Evolutionary conservation across 2,888 invertebrate species (phyloP), one percentile per base, ranked within the genome.

Genomic region (Scaeva pyrastri): DNA sequence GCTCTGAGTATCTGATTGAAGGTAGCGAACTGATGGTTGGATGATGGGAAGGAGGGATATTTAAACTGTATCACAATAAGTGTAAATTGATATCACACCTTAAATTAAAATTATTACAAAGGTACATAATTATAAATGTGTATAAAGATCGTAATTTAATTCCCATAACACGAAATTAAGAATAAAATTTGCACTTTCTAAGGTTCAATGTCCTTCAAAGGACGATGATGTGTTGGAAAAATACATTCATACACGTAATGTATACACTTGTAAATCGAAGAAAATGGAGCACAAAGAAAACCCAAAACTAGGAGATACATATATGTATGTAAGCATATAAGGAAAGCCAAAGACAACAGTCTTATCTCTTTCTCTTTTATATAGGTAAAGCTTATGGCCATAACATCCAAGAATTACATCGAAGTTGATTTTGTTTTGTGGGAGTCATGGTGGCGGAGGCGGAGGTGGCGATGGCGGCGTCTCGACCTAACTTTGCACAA

Each of bases 291-390:
- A 66, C 60, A 66, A 26, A 43, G 64, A 10, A 39, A 26, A 4
- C 11, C 58, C 7, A 19, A 62, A 26, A 66, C 31, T 39, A 7
- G 45, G n/a, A n/a, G n/a, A n/a, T n/a, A n/a, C n/a, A 31, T 31
- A 31, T 31, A 31, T 5, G 19, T 16, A 31, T 11, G 41, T 19
- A 58, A 56, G 41, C 7, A 48, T n/a, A 2, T n/a, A 12, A 64
- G 36, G 12, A n/a, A 39, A 79, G 62, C 83, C 71, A 80, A 84
- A 55, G 74, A 79, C 80, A 84, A 80, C 71, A 58, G 80, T 31
- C 72, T 84, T 84, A 84, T 84, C 84, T 80, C 14, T 19, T 39
- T 39, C 23, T 19, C 52, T 26, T 31, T 8, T 31, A 31, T 31
- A 26, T 6, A 6, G 6, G 26, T 26, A 16, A 31, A 58, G 50